Base-by-base conservation (phyloP, 2,113 vertebrate genomes). In the Lepisosteus oculatus region DNA sequence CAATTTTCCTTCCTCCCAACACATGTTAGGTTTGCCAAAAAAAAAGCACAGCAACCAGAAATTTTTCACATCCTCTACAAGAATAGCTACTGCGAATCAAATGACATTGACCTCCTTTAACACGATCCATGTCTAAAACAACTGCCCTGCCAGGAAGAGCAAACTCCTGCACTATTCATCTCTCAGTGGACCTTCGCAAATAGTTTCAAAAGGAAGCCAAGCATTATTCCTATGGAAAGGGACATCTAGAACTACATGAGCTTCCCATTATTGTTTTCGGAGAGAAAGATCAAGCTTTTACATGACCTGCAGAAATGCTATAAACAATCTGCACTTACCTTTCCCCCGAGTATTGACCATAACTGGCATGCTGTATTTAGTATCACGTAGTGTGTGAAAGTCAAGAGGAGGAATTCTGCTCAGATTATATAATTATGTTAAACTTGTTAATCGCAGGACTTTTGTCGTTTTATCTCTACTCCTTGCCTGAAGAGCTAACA, bases 191-290 rank as follows among this genome's bases (percentile, higher is more conserved):
- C 56, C 69, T 17, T 76, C 61, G 47, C 70, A 71, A 41, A 51
- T 41, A 54, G 43, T 56, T 42, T 12, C 42, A 29, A 72, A 71
- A 69, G 57, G 70, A 65, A 70, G 47, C 45, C 29, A n/a, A 56
- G 7, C 5, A 41, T 51, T 42, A 44, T 61, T 13, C 45, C 61
- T 62, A 44, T 61, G 43, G 55, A 61, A 70, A 57, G n/a, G 65
- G 76, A 76, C 7, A 4, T 51, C 9, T 51, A 61, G 15, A 65
- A 5, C 14, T 68, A 62, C 12, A 65, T 63, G 68, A 55, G 72
- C 65, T 85, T 85, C 80, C 79, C 68, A 69, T 75, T 41, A 81
- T 81, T 86, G 80, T 84, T 80, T 76, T 75, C 57, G 56, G 70
- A 3, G 14, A 68, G 69, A 71, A 67, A 68, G 43, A 64, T 55